phyloP scores from a whole-genome alignment of 1,140 invertebrate genomes.

The Drosophila ogumai region DNA sequence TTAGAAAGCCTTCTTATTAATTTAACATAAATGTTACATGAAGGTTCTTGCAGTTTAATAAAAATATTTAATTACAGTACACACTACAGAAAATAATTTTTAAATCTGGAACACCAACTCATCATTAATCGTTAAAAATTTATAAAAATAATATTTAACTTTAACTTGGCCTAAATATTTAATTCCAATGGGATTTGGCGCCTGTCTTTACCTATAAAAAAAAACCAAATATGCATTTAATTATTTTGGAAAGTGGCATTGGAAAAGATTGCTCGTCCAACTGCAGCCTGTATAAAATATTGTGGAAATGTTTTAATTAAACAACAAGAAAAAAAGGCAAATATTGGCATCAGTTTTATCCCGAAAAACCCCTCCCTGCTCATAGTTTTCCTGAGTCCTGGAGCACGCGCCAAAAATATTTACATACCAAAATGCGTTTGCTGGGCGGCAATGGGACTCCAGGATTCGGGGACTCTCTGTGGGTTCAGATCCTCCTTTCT shows the following conservation, averaged over 20 bases:
- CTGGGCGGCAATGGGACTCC: slow-evolving; percentile 14
- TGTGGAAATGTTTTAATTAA: slow-evolving; percentile 78
- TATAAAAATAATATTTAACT: slow-evolving; percentile 24
- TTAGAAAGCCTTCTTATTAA: background rate
- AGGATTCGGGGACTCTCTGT: slow-evolving; percentile 7
- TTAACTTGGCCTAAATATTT: slow-evolving; percentile 64
- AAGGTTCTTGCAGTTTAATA: no score
- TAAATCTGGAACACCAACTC: background rate
- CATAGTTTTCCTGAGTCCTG: slow-evolving; percentile 13
- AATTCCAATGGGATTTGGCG: slow-evolving; percentile 51
- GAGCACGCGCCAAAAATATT: slow-evolving; percentile 61
- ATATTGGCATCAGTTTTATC: slow-evolving; percentile 62
- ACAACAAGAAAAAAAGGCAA: slow-evolving; percentile 60
- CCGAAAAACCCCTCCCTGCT: background rate
- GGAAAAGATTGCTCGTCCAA: slow-evolving; percentile 8
- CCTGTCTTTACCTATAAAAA: slow-evolving; percentile 25
- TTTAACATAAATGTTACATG: background rate
- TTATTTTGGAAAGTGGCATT: slow-evolving; percentile 7
- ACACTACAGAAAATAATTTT: no score
- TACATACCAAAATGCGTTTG: slow-evolving; percentile 73
- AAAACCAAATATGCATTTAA: slow-evolving; percentile 62
- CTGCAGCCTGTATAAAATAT: slow-evolving; percentile 58
- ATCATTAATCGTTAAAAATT: slow-evolving; percentile 8
- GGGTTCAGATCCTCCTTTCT: slow-evolving; percentile 15
- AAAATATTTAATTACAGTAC: background rate